These are phyloP conservation scores for Sprattus sprattus DNA, from an alignment of 2,113 vertebrate genomes.

Conservation along the genomic window DNA sequence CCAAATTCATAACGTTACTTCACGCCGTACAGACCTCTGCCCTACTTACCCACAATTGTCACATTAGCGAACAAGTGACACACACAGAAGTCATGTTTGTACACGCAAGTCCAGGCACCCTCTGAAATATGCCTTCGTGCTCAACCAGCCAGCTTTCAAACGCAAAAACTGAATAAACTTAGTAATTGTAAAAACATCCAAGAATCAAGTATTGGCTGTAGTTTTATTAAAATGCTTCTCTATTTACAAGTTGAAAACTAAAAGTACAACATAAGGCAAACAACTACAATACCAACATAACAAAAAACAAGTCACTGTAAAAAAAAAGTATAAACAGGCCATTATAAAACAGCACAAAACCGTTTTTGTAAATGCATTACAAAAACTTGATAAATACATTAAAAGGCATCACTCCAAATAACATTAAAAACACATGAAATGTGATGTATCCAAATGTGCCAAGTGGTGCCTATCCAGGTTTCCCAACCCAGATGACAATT, in stretches of 20 bases:
- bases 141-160: too few species aligned
- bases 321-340: too few species aligned
- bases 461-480: neutral
- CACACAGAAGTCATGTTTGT: too few species aligned
- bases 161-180: too few species aligned
- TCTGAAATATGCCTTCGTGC: too few species aligned
- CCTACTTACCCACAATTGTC: too few species aligned
- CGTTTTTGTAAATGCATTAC: neutral
- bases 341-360: neutral
- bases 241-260: neutral
- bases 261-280: neutral
- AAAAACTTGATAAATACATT: constrained; percentile 13
- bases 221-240: neutral
- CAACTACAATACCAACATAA: neutral
- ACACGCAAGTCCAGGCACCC: too few species aligned
- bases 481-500: neutral
- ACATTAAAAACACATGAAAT: neutral
- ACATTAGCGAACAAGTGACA: too few species aligned
- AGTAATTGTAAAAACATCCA: neutral
- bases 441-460: neutral
- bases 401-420: neutral
- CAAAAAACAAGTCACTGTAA: neutral
- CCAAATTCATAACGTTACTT: too few species aligned
- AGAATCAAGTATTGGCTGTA: neutral
- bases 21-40: too few species aligned